Evolutionary conservation across 1,140 invertebrate genomes (phyloP).

Genomic region (Fopius arisanus): DNA sequence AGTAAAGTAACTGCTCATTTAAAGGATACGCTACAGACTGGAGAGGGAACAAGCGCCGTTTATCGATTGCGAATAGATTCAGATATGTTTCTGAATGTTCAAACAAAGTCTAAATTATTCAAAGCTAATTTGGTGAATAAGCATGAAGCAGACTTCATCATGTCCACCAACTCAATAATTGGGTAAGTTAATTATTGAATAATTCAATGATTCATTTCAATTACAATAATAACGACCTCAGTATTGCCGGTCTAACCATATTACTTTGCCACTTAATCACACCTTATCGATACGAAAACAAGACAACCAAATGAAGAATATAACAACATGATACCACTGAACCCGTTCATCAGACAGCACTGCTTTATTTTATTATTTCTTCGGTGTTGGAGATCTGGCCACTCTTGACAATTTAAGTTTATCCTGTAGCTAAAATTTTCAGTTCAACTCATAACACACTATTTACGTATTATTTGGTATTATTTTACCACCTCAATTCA

Average conservation of each 20-base stretch:
- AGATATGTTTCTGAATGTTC: constrained; percentile 83
- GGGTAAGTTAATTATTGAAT: constrained; percentile 60
- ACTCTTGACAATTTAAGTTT: constrained; percentile 47
- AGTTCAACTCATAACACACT: not conserved
- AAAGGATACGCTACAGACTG: constrained; percentile 75
- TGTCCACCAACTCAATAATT: constrained; percentile 89
- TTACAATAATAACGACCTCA: not conserved
- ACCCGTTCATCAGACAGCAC: not conserved
- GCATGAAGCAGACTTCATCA: constrained; percentile 83
- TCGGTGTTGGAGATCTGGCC: constrained; percentile 61
- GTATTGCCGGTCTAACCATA: constrained; percentile 2
- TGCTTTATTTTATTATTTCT: constrained; percentile 36
- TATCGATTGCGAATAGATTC: constrained; percentile 80
- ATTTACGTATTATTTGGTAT: constrained; percentile 28
- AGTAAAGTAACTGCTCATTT: constrained; percentile 77
- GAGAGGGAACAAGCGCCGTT: constrained; percentile 75
- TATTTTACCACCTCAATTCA: constrained; percentile 7
- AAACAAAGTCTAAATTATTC: constrained; percentile 88
- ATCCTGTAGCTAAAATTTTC: constrained; percentile 8
- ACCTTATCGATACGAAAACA: not conserved
- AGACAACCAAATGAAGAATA: not conserved
- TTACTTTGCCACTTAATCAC: not conserved
- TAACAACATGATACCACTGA: not conserved
- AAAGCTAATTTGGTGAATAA: constrained; percentile 72
- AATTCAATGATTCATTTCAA: not conserved